Evolutionary conservation across 2,797 vertebrate genomes (phyloP), one percentile per base, ranked within the genome.

Genomic region (Loriculus beryllinus): DNA sequence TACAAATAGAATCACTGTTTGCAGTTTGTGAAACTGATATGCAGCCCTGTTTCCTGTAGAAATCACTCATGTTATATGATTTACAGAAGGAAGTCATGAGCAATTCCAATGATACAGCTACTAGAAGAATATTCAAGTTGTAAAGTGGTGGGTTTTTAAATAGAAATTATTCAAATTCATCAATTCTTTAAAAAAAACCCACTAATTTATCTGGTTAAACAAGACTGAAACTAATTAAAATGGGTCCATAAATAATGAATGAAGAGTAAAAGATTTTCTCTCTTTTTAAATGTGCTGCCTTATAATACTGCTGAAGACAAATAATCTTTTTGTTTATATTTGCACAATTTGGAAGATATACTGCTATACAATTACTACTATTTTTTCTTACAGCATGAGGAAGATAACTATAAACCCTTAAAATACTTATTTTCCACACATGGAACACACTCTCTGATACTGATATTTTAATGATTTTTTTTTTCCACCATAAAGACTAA

Each of bases 121-220:
- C 4, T 28, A 63, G 28, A 40, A 69, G 3, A 48, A 68, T 39
- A 71, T 33, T 76, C 22, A 67, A 67, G 17, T 25, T 72, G 31
- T 7, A 42, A 76, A 74, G 18, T 13, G 6, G 10, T 42, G 4
- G 0, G 0, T 6, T n/a, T 72, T 18, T 42, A n/a, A 75, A 54
- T 42, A 40, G n/a, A 54, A 54, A 28, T 18, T 20, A 69, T 56
- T 75, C 22, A 33, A 26, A 60, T 70, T 51, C 56, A n/a, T 64
- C 60, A 16, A 22, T 33, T 77, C 10, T 3, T 64, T 64, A 10
- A 22, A 67, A 60, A 37, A 25, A 57, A 43, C 21, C 48, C 9
- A 49, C n/a, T 18, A 33, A 52, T 28, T 47, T 3, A 70, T 63
- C 14, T 35, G 13, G 14, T 64, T 65, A 79, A 89, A 56, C 7